These are phyloP conservation scores for Etheostoma cragini DNA, from an alignment of 2,113 vertebrate genomes.

Conservation along the genomic window DNA sequence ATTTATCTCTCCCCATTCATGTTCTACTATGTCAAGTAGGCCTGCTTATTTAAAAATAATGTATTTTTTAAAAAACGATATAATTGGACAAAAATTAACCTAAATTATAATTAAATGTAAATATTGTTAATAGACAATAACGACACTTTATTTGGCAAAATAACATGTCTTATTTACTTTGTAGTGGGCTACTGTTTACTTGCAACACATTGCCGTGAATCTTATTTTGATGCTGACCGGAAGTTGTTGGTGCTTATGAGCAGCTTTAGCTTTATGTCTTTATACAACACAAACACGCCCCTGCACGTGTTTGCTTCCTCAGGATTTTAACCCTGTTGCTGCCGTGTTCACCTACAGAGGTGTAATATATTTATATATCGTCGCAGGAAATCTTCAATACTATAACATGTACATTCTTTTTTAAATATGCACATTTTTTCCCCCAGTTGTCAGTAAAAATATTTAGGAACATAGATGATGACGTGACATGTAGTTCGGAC, in stretches of 20 bases:
- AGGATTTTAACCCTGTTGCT: conserved; percentile 1
- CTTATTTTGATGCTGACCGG: conserved; percentile 7
- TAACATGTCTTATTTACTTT: too few relatives aligned
- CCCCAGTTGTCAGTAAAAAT: neutral
- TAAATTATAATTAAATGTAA: too few relatives aligned
- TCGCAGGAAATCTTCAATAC: fast-evolving
- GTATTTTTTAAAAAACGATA: too few relatives aligned
- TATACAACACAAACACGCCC: conserved; percentile 7
- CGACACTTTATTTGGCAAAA: neutral
- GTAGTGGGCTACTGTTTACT: neutral
- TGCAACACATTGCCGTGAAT: neutral
- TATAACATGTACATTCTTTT: neutral
- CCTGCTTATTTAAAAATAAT: too few relatives aligned
- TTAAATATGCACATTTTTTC: neutral
- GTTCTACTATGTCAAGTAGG: too few relatives aligned
- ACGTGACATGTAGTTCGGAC: neutral
- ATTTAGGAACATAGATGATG: neutral
- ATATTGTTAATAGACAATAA: too few relatives aligned
- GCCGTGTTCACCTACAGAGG: neutral
- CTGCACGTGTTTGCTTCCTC: neutral
- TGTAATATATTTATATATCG: neutral
- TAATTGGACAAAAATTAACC: too few relatives aligned
- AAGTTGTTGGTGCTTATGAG: neutral
- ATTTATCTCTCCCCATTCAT: too few relatives aligned
- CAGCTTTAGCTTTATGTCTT: neutral